phyloP scores from a whole-genome alignment of 2,888 invertebrate genomes.

The Amorpha juglandis region DNA sequence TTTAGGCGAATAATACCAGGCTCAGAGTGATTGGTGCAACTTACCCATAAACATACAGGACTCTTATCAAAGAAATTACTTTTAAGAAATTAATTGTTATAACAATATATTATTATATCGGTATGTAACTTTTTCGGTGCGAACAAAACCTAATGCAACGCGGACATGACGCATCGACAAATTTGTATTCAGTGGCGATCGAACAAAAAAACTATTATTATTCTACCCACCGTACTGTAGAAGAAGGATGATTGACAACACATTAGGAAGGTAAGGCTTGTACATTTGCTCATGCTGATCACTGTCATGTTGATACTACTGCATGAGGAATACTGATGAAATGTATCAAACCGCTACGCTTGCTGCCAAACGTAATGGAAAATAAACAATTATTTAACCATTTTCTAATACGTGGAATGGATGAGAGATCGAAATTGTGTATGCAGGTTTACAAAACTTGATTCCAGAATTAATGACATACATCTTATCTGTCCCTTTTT shows the following conservation, averaged over 20 bases:
- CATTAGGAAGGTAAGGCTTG: slow-evolving; percentile 68
- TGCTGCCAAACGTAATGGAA: slow-evolving; percentile 20
- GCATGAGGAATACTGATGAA: slow-evolving; percentile 62
- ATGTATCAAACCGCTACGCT: slow-evolving; percentile 6
- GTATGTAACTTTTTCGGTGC: neutral
- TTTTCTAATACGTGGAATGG: slow-evolving; percentile 15
- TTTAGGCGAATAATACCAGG: no score
- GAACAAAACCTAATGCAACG: slow-evolving; percentile 18
- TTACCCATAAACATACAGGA: no score
- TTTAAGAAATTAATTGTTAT: neutral
- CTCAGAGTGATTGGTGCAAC: no score
- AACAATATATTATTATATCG: neutral
- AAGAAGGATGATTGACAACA: slow-evolving; percentile 77
- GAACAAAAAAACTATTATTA: slow-evolving; percentile 68
- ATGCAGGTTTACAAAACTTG: neutral
- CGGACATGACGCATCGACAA: slow-evolving; percentile 61
- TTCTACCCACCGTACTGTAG: slow-evolving; percentile 51
- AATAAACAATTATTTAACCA: slow-evolving; percentile 25
- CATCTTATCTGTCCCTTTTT: neutral
- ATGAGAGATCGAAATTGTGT: neutral
- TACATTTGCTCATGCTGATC: slow-evolving; percentile 63
- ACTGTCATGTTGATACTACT: slow-evolving; percentile 59
- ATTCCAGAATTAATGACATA: neutral
- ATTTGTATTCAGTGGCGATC: slow-evolving; percentile 62
- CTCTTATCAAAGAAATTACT: no score